A percentile compares a stretch with the other conserved stretches of the same genome.
Evolutionary conservation across 1,140 invertebrate genomes (phyloP).

Genomic region (Drosophila melanica): DNA sequence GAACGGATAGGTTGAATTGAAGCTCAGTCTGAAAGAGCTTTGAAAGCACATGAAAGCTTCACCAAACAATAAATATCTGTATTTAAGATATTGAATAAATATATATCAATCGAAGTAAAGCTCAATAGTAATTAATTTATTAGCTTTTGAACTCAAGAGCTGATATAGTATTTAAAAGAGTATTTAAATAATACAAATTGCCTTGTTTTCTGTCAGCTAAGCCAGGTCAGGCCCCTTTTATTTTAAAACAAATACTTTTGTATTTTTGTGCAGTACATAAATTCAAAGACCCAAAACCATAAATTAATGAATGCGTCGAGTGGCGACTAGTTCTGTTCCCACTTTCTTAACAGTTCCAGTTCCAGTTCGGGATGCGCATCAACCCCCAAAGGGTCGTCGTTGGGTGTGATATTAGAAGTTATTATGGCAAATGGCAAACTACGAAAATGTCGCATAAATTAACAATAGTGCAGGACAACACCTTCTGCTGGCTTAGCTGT

Average conservation of each 20-base stretch:
- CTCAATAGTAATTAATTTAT: too few relatives aligned
- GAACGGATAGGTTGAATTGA: too few relatives aligned
- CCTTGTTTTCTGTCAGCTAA: neutral
- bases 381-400: constrained; percentile 55
- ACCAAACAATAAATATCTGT: too few relatives aligned
- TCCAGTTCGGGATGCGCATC: neutral
- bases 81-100: neutral
- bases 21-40: too few relatives aligned
- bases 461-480: constrained; percentile 73
- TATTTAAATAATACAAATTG: neutral
- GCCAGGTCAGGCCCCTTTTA: constrained; percentile 17
- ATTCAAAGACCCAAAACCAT: constrained; percentile 71
- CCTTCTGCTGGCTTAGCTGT: constrained; percentile 39
- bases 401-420: constrained; percentile 70
- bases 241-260: constrained; percentile 63
- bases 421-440: constrained; percentile 74
- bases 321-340: constrained; percentile 39
- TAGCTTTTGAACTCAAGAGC: neutral
- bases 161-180: neutral
- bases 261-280: constrained; percentile 69
- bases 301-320: constrained; percentile 68
- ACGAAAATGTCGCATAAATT: constrained; percentile 78
- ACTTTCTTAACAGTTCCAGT: constrained; percentile 10
- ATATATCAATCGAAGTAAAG: too few relatives aligned
- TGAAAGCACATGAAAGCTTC: too few relatives aligned